phyloP scores from a whole-genome alignment of 2,888 invertebrate genomes.

The Campaea margaritaria region DNA sequence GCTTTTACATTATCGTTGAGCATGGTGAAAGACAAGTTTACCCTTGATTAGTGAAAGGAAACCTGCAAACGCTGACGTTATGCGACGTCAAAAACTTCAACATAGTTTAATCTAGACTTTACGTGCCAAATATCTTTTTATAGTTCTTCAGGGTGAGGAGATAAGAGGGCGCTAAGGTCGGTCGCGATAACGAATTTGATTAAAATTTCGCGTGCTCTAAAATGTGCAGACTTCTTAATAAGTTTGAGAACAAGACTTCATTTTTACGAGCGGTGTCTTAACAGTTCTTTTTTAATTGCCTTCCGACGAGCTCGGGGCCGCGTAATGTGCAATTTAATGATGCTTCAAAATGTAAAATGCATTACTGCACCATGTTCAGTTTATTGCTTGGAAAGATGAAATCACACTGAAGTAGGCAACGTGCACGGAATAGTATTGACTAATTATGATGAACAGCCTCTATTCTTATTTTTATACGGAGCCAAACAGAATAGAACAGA shows the following conservation, averaged over 20 bases:
- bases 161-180: constrained; percentile 55
- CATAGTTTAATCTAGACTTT: constrained; percentile 20
- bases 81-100: constrained; percentile 7
- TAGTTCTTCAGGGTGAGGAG: constrained; percentile 43
- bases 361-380: constrained; percentile 81
- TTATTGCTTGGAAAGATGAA: constrained; percentile 66
- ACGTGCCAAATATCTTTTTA: constrained; percentile 39
- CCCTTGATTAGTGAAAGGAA: background rate
- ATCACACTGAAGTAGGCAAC: constrained; percentile 50
- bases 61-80: background rate
- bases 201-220: constrained; percentile 66
- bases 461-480: no score
- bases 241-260: constrained; percentile 78
- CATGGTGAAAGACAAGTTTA: no score
- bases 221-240: constrained; percentile 79
- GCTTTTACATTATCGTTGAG: background rate
- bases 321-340: constrained; percentile 83
- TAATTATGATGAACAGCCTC: background rate
- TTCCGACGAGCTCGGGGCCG: constrained; percentile 65
- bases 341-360: constrained; percentile 83
- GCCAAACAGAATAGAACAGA: no score
- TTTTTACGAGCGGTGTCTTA: constrained; percentile 79
- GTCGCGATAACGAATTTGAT: constrained; percentile 63
- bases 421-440: constrained; percentile 44
- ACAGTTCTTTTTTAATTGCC: constrained; percentile 83